Base-by-base conservation (phyloP, 2,113 vertebrate species). In the Sigmodon hispidus region DNA sequence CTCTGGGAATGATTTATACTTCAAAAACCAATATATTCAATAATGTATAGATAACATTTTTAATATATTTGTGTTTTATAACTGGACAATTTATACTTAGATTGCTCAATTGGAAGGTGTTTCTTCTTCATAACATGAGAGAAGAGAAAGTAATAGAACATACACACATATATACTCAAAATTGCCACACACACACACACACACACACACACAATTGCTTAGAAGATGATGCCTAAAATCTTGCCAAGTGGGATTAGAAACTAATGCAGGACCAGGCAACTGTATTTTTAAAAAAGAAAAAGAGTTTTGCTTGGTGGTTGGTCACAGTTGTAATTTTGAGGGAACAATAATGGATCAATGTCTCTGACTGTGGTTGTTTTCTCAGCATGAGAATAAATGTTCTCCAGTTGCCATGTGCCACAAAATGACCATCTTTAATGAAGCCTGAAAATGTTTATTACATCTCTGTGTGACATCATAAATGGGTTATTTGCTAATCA, bases 351-450 rank as follows among this genome's bases (percentile, higher is more conserved):
- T 77, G 29, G 29, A 69, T 61, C 61, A 89, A 10, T 75, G 7
- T 43, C 29, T 86, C 48, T 12, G 21, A 11, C 2, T 55, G 40
- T 45, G 19, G 59, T 17, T 86, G 4, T 94, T 83, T 77, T 87
- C n/a, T 89, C 65, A 93, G 52, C 43, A 55, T 2, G 24, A 59
- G 12, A 79, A 59, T 19, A 36, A 84, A 50, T 61, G 15, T 63
- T 70, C 63, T 89, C 45, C 1, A 22, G 19, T 12, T 75, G 36
- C 11, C 83, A 19, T 59, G 59, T 50, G 61, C 77, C 12, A 55
- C 73, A 91, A 80, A 84, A 45, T 86, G 65, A 76, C 21, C 72
- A 94, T 11, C 36, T 89, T 85, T 72, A 65, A 90, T 92, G 79
- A 93, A 93, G 73, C 50, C 36, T n/a, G 45, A 70, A 45, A 89